Percentiles rank a stretch among this genome's conserved stretches.
phyloP scores from a whole-genome alignment of 2,888 invertebrate species.

The Atherix ibis region DNA sequence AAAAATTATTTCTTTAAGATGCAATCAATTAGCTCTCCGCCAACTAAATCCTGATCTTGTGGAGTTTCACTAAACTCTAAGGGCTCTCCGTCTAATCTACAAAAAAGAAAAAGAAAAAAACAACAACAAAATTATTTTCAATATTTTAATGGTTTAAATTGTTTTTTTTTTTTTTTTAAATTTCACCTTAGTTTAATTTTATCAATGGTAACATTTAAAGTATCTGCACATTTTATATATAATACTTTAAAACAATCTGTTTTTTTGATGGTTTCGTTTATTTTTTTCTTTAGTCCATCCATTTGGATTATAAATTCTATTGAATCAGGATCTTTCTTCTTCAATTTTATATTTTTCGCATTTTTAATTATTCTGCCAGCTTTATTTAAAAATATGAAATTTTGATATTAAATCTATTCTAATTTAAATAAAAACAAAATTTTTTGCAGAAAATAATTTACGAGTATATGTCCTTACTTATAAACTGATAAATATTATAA shows the following conservation, averaged over 20 bases:
- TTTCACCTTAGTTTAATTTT: conserved; percentile 5
- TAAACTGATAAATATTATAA: conserved; percentile 20
- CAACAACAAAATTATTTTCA: background rate
- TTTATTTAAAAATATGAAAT: background rate
- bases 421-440: background rate
- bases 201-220: conserved; percentile 17
- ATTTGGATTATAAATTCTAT: conserved; percentile 25
- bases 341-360: background rate
- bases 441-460: background rate
- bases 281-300: conserved; percentile 20
- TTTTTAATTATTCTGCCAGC: conserved; percentile 2
- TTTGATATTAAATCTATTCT: background rate
- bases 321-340: conserved; percentile 12
- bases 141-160: too few species aligned
- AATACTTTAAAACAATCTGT: conserved; percentile 20
- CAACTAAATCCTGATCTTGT: conserved; percentile 23
- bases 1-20: conserved; percentile 8
- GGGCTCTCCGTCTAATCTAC: conserved; percentile 26
- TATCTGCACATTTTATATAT: conserved; percentile 24
- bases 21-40: conserved; percentile 25
- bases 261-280: conserved; percentile 19
- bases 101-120: conserved; percentile 4
- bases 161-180: background rate
- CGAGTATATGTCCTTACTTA: conserved; percentile 16
- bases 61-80: conserved; percentile 21